Conservation (phyloP, 2,888 invertebrate species). For the Agonopterix arenella region DNA sequence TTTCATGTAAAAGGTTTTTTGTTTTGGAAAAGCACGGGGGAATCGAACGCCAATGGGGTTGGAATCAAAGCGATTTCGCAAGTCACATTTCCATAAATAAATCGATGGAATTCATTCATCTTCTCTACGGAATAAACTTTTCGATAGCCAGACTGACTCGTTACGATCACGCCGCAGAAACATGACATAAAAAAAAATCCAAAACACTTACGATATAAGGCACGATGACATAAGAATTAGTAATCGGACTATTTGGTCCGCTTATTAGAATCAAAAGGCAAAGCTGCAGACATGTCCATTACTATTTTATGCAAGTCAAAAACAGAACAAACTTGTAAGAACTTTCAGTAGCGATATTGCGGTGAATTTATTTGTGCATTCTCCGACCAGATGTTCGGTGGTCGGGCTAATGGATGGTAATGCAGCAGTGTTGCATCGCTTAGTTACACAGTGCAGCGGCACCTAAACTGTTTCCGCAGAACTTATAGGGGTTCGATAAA, state of each 20-base stretch:
- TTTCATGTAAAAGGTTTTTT: slow-evolving; percentile 16
- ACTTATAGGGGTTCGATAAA: no score
- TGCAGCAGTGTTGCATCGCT: slow-evolving; percentile 11
- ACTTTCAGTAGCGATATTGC: background rate
- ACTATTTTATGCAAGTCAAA: background rate
- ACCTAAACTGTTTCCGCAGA: no score
- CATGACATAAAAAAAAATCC: no score
- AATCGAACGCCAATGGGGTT: slow-evolving; percentile 12
- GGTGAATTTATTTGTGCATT: slow-evolving; percentile 6
- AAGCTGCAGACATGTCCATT: no score
- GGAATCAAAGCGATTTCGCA: slow-evolving; percentile 1
- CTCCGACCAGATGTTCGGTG: slow-evolving; percentile 13
- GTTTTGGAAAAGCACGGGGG: slow-evolving; percentile 15
- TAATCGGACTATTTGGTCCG: no score
- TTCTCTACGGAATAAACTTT: background rate
- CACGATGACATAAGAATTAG: no score
- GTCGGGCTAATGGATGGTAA: slow-evolving; percentile 29
- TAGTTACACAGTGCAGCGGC: slow-evolving; percentile 5
- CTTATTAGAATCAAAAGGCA: no score
- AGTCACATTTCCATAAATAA: slow-evolving; percentile 1
- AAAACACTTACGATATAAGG: no score
- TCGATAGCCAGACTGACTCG: no score
- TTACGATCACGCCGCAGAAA: no score
- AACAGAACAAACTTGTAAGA: background rate
- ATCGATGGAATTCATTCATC: background rate